Conservation (phyloP, 2,888 invertebrate genomes). For the Parnassius orleans region DNA sequence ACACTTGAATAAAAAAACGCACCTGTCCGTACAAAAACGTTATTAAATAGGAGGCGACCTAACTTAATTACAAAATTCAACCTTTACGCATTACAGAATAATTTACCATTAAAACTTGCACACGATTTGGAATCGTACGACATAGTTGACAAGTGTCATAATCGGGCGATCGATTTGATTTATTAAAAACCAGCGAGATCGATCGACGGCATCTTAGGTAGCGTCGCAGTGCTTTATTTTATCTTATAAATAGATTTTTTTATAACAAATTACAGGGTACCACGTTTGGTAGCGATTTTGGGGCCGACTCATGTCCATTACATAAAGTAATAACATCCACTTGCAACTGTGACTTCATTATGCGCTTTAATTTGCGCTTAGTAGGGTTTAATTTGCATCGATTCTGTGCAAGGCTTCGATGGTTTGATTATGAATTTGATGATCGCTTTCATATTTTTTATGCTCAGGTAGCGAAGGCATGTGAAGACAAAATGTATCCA, state of each 20-base stretch:
- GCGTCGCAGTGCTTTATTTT: conserved; percentile 75
- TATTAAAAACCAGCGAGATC: conserved; percentile 72
- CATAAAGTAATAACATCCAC: conserved; percentile 54
- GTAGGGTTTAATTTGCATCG: conserved; percentile 63
- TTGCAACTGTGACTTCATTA: conserved; percentile 46
- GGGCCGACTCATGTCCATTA: conserved; percentile 50
- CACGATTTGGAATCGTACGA: conserved; percentile 66
- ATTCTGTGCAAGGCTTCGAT: conserved; percentile 35
- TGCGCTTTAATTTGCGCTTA: conserved; percentile 57
- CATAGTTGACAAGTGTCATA: conserved; percentile 71
- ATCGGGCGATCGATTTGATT: conserved; percentile 61
- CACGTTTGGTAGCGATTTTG: conserved; percentile 78
- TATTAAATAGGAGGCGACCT: conserved; percentile 80
- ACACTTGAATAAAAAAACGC: conserved; percentile 54
- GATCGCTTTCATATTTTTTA: conserved; percentile 59
- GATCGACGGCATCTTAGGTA: conserved; percentile 77
- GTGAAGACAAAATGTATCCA: conserved; percentile 31
- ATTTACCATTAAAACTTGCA: conserved; percentile 59
- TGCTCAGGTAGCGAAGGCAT: conserved; percentile 57
- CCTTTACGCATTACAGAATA: conserved; percentile 75
- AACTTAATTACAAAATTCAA: conserved; percentile 79
- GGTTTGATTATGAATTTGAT: conserved; percentile 44
- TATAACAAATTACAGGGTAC: conserved; percentile 80
- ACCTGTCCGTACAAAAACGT: conserved; percentile 71
- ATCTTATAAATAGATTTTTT: conserved; percentile 80